Evolutionary conservation across 2,797 vertebrate species (phyloP).

Genomic region (Amblyraja radiata): DNA sequence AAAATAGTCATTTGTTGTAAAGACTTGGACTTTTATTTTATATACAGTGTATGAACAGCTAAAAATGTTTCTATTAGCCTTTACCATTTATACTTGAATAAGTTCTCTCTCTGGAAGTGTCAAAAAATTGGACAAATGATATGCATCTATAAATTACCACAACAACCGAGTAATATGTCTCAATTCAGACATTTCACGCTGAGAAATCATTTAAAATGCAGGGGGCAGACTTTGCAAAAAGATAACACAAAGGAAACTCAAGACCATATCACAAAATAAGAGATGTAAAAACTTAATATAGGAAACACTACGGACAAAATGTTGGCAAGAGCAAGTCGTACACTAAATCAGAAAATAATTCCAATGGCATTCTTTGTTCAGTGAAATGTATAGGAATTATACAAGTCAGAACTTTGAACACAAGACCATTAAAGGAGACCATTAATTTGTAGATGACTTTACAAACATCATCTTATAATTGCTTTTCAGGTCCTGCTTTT

Average conservation of each 20-base stretch:
- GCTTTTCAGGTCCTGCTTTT: conserved; percentile 68
- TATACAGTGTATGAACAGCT: conserved; percentile 34
- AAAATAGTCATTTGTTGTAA: background rate
- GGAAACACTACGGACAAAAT: background rate
- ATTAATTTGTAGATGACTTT: conserved; percentile 58
- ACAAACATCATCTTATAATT: conserved; percentile 79
- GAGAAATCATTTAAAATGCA: conserved; percentile 19
- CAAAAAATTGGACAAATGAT: conserved; percentile 34
- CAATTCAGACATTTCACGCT: conserved; percentile 4
- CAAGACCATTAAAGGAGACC: background rate
- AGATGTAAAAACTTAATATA: background rate
- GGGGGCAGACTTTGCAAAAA: conserved; percentile 11
- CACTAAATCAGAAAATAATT: background rate
- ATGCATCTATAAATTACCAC: conserved; percentile 32
- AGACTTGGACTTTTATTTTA: conserved; percentile 29
- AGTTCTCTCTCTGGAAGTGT: background rate
- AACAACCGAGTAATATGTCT: background rate
- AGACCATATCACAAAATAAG: background rate
- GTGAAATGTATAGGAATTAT: conserved; percentile 1
- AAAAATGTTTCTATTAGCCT: conserved; percentile 32
- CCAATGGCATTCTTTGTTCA: conserved; percentile 14
- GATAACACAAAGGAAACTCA: background rate
- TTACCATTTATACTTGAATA: background rate
- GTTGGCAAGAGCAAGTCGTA: background rate
- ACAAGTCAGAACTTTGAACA: background rate